Conservation (phyloP, 1,140 invertebrate genomes). For the Drosophila parabipectinata region DNA sequence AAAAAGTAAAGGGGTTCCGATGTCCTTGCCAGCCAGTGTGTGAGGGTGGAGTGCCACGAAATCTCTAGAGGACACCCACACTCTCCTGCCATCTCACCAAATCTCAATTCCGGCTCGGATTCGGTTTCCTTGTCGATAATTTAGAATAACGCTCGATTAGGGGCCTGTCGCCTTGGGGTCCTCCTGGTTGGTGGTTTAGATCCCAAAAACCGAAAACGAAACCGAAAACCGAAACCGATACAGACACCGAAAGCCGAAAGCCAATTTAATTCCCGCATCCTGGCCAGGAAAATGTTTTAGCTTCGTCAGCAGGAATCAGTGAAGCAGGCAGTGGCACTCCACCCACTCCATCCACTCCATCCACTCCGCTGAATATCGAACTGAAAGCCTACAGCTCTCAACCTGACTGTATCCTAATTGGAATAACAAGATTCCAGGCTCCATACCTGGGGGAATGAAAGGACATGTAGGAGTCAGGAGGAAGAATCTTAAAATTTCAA, state of each 20-base stretch:
- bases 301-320: constrained; percentile 6
- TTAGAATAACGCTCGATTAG: constrained; percentile 14
- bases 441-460: too few species aligned
- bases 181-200: not conserved
- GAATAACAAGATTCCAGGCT: not conserved
- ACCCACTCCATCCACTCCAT: not conserved
- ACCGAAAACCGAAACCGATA: not conserved
- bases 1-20: constrained; percentile 36
- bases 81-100: constrained; percentile 14
- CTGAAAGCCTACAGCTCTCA: not conserved
- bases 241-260: not conserved
- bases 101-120: not conserved
- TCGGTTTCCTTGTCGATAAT: constrained; percentile 27
- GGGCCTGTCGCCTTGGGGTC: not conserved
- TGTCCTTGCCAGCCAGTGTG: constrained; percentile 16
- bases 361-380: too few species aligned
- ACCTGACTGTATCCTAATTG: not conserved
- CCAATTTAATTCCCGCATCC: constrained; percentile 14
- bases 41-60: constrained; percentile 4
- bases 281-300: constrained; percentile 16
- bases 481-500: too few species aligned
- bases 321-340: too few species aligned
- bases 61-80: constrained; percentile 23
- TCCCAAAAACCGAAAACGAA: not conserved
- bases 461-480: too few species aligned